Evolutionary conservation across 2,797 vertebrate genomes (phyloP).

Genomic region (Eulemur albifrons): DNA sequence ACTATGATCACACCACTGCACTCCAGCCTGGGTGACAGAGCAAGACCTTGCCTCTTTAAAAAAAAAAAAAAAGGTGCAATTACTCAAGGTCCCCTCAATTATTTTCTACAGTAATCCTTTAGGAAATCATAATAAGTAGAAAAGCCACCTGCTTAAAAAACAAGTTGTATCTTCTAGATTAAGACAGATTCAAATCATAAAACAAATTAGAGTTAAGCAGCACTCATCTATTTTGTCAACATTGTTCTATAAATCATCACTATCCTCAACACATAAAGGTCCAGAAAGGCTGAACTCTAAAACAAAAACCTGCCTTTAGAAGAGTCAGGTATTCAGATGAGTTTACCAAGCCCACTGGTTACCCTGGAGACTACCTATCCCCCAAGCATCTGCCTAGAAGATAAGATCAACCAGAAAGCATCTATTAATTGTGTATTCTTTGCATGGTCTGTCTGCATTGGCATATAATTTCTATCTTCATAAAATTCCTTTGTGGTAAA

Average conservation of each 20-base stretch:
- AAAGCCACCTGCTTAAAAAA: slow-evolving; percentile 30
- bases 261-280: not conserved
- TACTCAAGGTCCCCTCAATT: not conserved
- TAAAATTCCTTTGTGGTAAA: slow-evolving; percentile 23
- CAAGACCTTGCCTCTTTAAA: not conserved
- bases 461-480: not conserved
- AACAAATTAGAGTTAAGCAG: not conserved
- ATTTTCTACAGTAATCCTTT: not conserved
- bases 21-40: not conserved
- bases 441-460: not conserved
- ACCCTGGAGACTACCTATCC: not conserved
- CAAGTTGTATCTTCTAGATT: not conserved
- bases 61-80: not conserved
- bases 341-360: not conserved
- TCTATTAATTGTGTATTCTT: not conserved
- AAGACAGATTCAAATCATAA: not conserved
- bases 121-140: not conserved
- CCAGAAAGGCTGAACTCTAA: not conserved
- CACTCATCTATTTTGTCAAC: not conserved
- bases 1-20: not conserved
- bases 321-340: not conserved
- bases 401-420: slow-evolving; percentile 5
- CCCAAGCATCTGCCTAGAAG: not conserved
- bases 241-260: not conserved
- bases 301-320: slow-evolving; percentile 1